Base-by-base conservation (phyloP, 2,888 invertebrate genomes). In the Pachliopta kotzebuea region DNA sequence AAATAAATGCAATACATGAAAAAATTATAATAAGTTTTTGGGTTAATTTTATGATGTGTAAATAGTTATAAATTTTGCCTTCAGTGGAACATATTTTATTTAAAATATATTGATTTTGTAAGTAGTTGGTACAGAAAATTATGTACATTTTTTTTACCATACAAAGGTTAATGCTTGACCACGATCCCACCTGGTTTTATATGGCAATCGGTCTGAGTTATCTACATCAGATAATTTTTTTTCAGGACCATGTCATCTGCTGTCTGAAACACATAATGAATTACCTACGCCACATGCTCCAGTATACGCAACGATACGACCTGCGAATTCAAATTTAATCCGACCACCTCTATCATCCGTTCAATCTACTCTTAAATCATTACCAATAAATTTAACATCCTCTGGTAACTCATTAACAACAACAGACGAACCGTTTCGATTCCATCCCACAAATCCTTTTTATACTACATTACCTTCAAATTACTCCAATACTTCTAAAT, bases 361-460 rank as follows among this genome's bases (percentile, higher is more conserved):
- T 49, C 80, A 83, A 65, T 79, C 80, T 65, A 83, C 86, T 4
- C 71, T 86, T 21, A 85, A 80, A 70, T 85, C 88, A 23, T 74
- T 84, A 67, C 85, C 88, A 8, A 72, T 88, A 8, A 85, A 78
- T 69, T 86, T 90, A 26, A 84, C 84, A 26, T 76, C 84, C 52
- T 79, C 86, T 31, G 84, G 87, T 20, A 87, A 83, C 73, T 83
- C 89, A 49, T 75, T 82, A 62, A 74, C 77, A 26, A 70, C 76
- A 54, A 73, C 73, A 29, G 87, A 87, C 52, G 89, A 86, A 68
- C 79, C 84, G 56, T 77, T 80, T 54, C 83, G 78, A 76, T 86
- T 90, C 73, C 90, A 91, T 72, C 91, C 90, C 61, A 90, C 91
- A 31, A 91, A 91, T 75, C 91, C 91, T 60, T 91, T 91, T 80